Evolutionary conservation across 2,797 vertebrate species (phyloP).

Genomic region (Pangasius macronema): DNA sequence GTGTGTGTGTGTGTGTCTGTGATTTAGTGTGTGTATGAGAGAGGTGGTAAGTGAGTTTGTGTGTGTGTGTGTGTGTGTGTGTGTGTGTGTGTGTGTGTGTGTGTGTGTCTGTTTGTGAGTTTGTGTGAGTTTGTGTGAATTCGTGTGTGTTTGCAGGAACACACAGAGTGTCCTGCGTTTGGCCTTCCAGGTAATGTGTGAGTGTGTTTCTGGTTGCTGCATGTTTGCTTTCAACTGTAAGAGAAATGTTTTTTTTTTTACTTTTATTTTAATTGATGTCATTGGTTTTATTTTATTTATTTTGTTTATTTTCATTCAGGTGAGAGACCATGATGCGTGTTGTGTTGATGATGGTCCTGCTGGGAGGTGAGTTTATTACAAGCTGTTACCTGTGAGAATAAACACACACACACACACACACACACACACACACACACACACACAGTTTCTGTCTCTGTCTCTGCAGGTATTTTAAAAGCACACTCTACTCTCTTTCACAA

Average conservation of each 20-base stretch:
- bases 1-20: no score
- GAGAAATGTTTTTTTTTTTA: neutral
- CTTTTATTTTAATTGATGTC: neutral
- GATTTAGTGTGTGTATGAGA: no score
- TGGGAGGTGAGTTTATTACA: constrained; percentile 63
- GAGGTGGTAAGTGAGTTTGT: no score
- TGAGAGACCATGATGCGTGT: constrained; percentile 60
- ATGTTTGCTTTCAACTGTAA: neutral
- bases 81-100: neutral
- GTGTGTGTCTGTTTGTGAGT: neutral
- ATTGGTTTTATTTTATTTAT: neutral
- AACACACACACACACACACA: neutral
- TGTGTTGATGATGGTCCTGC: constrained; percentile 60
- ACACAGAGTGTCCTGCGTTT: neutral
- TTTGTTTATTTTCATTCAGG: neutral
- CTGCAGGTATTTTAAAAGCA: no score
- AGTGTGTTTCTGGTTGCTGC: neutral
- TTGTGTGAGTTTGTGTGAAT: neutral
- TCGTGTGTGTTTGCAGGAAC: neutral
- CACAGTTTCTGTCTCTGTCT: neutral
- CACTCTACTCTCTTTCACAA: no score
- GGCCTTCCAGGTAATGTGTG: neutral
- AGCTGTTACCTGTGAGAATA: neutral
- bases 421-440: no score
- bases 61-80: neutral